phyloP scores from a whole-genome alignment of 2,797 vertebrate genomes.

The Hapalemur alaotrensis region DNA sequence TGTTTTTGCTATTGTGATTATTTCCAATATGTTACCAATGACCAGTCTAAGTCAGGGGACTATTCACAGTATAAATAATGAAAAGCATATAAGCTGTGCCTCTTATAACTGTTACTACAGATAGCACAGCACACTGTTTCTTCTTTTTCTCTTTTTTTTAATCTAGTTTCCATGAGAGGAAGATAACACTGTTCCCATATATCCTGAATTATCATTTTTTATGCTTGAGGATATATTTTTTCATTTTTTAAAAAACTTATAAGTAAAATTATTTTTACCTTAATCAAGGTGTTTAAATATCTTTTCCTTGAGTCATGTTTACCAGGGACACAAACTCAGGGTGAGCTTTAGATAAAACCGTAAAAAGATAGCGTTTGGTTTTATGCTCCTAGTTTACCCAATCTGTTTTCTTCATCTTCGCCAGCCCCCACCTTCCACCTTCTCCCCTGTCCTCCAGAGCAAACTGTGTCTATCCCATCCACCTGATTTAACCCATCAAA shows the following conservation, averaged over 20 bases:
- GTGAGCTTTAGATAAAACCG: not conserved
- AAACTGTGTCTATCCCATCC: not conserved
- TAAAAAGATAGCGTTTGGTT: slow-evolving; percentile 14
- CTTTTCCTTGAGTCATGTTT: slow-evolving; percentile 15
- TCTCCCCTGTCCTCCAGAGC: not conserved
- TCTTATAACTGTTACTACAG: not conserved
- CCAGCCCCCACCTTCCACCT: not conserved
- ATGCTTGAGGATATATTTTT: not conserved
- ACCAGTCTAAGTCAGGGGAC: not conserved
- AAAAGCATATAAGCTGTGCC: not conserved
- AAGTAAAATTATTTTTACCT: slow-evolving; percentile 15
- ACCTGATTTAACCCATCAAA: not conserved
- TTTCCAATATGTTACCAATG: not conserved
- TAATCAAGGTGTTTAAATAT: not conserved
- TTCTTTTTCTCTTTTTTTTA: not conserved
- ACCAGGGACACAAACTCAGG: not conserved
- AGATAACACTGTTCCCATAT: not conserved
- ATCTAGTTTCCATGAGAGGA: not conserved
- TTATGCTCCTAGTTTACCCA: not conserved
- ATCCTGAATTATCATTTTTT: not conserved
- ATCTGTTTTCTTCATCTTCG: not conserved
- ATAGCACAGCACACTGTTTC: not conserved
- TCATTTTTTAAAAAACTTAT: not conserved
- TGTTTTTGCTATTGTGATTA: not conserved
- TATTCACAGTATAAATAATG: not conserved